Conservation (phyloP, 23 tunicate species). For the Styela plicata region DNA sequence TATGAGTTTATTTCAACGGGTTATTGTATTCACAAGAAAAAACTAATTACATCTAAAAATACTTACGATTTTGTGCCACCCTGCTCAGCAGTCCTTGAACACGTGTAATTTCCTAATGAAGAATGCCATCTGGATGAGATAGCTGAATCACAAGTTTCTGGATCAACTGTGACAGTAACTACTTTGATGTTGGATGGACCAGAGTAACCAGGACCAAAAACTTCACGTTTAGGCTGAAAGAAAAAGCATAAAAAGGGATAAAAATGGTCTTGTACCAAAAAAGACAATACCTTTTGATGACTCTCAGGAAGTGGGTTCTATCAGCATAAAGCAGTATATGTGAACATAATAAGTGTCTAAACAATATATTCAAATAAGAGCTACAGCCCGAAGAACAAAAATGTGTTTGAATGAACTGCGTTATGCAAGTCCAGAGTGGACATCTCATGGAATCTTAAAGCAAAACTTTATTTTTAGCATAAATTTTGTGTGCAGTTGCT, state of each 20-base stretch:
- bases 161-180: conserved; percentile 86
- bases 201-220: background rate
- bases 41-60: background rate
- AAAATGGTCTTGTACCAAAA: background rate
- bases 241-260: background rate
- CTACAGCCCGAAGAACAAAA: too few relatives aligned
- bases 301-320: background rate
- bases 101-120: conserved; percentile 53
- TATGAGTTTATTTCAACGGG: too few relatives aligned
- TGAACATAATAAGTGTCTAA: too few relatives aligned
- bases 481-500: too few relatives aligned
- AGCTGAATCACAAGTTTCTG: conserved; percentile 59
- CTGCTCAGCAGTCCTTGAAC: conserved; percentile 67
- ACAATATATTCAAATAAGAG: too few relatives aligned
- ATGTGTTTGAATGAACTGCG: too few relatives aligned
- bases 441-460: too few relatives aligned
- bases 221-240: conserved; percentile 46
- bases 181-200: conserved; percentile 83
- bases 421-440: too few relatives aligned
- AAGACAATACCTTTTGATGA: background rate
- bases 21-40: too few relatives aligned
- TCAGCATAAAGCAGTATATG: too few relatives aligned
- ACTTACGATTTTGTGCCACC: conserved; percentile 67
- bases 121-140: conserved; percentile 46
- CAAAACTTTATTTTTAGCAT: too few relatives aligned